Conservation (phyloP, 2,888 invertebrate species). For the Elgonia sp. region DNA sequence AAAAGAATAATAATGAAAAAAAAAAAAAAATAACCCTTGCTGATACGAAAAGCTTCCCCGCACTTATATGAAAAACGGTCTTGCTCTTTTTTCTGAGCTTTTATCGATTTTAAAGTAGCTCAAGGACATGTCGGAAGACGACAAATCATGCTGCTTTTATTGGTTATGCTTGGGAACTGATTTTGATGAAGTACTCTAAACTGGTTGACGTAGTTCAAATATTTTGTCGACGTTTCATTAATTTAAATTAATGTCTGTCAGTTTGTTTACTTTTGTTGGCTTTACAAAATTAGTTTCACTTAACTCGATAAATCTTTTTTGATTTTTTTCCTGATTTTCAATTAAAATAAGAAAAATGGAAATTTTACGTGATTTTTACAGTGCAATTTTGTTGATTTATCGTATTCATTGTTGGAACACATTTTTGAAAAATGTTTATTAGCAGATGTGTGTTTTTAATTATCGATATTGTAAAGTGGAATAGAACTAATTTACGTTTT, state of each 20-base stretch:
- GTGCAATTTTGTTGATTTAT: not conserved
- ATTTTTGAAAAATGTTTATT: not conserved
- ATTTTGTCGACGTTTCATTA: not conserved
- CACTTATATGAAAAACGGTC: constrained; percentile 3
- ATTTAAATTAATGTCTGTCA: no score
- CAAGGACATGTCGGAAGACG: constrained; percentile 32
- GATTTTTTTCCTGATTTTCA: no score
- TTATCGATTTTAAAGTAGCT: constrained; percentile 26
- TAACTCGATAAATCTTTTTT: no score
- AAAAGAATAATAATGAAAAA: no score
- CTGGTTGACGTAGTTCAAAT: not conserved
- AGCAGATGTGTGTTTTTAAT: constrained; percentile 22
- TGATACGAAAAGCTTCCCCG: not conserved
- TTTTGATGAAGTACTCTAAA: not conserved
- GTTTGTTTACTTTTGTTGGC: no score
- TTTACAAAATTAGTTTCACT: no score
- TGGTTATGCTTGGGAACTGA: not conserved
- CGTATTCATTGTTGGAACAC: no score
- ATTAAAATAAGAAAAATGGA: no score
- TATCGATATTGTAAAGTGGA: constrained; percentile 8
- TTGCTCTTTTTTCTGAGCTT: not conserved
- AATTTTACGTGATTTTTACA: no score
- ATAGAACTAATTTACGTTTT: constrained; percentile 22
- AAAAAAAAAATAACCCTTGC: not conserved
- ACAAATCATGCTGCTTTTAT: constrained; percentile 25